Evolutionary conservation across 2,888 invertebrate species (phyloP), one percentile per base, ranked within the genome.

Genomic region (Pilophorus perplexus): DNA sequence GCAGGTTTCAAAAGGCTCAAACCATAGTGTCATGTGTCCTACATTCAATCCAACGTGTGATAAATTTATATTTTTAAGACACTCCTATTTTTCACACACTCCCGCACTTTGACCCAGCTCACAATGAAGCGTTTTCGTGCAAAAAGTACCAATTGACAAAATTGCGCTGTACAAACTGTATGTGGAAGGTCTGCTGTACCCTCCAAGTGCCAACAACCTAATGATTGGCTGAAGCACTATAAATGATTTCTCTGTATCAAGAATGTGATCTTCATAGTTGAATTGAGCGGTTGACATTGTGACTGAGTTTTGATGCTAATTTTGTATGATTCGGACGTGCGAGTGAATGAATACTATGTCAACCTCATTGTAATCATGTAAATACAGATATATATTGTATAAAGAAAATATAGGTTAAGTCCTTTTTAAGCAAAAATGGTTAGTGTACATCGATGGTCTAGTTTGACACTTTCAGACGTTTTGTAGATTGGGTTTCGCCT

Each of bases 1-100:
- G 86, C 87, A 71, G 87, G 89, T 73, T 89, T 89, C 81, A 89
- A 89, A 80, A 82, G 89, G 76, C 83, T 89, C 78, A 87, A 86
- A 78, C 85, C 85, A 81, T 85, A 85, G 79, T 71, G 69, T 52
- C 60, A 50, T 46, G 62, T 66, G 50, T 33, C 67, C 25, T 65
- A 46, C 54, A 66, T 66, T 28, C 67, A 67, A 52, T 69, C 69
- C 12, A 44, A 69, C 52, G 67, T 69, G 69, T 69, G 69, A 69
- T 69, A 69, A 62, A 44, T 46, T 60, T 23, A 25, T 60, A 60
- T 28, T 20, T 38, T 28, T 48, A 46, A 50, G 25, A 48, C 62
- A n/a, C 18, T 8, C 6, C 33, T 33, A 8, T 33, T 33, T 8
- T 33, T 12, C 6, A 33, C 33, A 33, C 12, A 8, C 18, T 10